phyloP scores from a whole-genome alignment of 2,888 invertebrate genomes.

The Drosophila parthenogenetica region DNA sequence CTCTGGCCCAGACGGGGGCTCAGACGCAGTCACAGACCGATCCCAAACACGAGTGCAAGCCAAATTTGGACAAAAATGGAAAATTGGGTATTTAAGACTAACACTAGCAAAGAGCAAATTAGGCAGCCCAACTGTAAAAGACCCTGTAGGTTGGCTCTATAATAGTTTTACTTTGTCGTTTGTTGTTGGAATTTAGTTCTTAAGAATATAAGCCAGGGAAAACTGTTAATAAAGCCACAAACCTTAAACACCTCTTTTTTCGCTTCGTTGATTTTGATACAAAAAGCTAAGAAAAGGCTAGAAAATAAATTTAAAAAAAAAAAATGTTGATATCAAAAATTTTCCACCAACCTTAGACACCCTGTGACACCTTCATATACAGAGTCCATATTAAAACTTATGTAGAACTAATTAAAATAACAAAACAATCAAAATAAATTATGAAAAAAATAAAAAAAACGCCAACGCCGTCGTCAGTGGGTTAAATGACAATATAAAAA shows the following conservation, averaged over 20 bases:
- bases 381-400: slow-evolving; percentile 4
- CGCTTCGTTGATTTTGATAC: no score
- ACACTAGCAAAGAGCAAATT: not conserved
- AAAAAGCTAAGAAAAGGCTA: no score
- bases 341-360: not conserved
- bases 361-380: not conserved
- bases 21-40: no score
- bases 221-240: no score
- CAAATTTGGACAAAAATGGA: slow-evolving; percentile 40
- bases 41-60: slow-evolving; percentile 14
- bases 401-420: slow-evolving; percentile 77
- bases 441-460: slow-evolving; percentile 47
- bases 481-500: slow-evolving; percentile 66
- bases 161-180: no score
- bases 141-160: not conserved
- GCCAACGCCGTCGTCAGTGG: slow-evolving; percentile 51
- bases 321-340: not conserved
- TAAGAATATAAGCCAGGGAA: no score
- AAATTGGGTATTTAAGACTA: not conserved
- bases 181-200: no score
- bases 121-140: not conserved
- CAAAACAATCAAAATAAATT: slow-evolving; percentile 72
- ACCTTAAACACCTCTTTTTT: no score
- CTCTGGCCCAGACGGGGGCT: not conserved
- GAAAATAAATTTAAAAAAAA: no score